Evolutionary conservation across 2,888 invertebrate genomes (phyloP), one percentile per base, ranked within the genome.

Genomic region (Aspidiotus rigidus): DNA sequence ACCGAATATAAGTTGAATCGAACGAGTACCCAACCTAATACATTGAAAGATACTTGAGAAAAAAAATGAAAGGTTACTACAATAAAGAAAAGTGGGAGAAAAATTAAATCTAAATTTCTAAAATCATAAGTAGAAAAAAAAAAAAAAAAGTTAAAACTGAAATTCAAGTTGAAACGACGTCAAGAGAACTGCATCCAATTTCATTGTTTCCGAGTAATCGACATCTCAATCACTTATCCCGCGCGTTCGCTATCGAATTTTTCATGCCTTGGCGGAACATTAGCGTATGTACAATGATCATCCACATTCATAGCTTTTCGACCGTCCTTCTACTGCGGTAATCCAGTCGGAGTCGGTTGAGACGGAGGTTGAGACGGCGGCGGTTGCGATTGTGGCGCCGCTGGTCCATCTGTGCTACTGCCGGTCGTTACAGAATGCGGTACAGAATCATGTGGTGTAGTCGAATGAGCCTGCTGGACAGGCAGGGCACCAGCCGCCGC

Each of bases 381-480:
- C 57, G 75, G 74, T 62, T 74, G 74, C 71, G 74, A 73, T 67
- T 74, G 74, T 71, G 72, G 74, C 74, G 74, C 76, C 74, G 74
- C 76, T 74, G 75, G 71, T 9, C 72, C 69, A 41, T 62, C 67
- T 41, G 63, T 64, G 54, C 71, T 70, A 44, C 72, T 72, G 53
- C 73, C 72, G 57, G 73, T 71, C 64, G 76, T 71, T 42, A 74
- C 75, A 7, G 75, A 82, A 77, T 79, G 82, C 77, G 83, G 84
- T 77, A 86, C 87, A 53, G 70, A 66, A 83, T 83, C 89, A 80
- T 87, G 87, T 75, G 86, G 85, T 80, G 91, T 90, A 79, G 91
- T 90, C 80, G 89, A 89, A 82, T 91, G 91, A 77, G 90, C 91
- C 80, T 90, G 90, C 83, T 91, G 91, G 77, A 85, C 84, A 78